Base-by-base conservation (phyloP, 2,797 vertebrate genomes). In the Enteromius paludinosus region DNA sequence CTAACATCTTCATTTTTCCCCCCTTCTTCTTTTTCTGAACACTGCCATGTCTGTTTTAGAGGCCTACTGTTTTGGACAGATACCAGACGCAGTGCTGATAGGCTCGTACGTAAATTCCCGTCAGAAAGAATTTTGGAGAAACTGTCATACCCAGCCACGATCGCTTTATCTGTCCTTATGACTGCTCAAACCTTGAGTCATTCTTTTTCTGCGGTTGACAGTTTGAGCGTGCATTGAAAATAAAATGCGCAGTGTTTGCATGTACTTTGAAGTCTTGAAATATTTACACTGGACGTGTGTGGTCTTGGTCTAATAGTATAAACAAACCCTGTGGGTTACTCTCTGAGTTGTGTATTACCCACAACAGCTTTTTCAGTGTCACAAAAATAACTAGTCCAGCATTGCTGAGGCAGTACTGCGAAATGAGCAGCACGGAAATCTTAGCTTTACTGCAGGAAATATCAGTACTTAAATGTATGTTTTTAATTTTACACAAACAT, bases 31-130 rank as follows among this genome's bases (percentile, higher is more conserved):
- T 82, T 79, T 86, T 85, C 86, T 92, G 92, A 94, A 92, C 93
- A 90, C 87, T 87, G 85, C 79, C 65, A 66, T 71, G 89, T 87
- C 89, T 89, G 87, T 88, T 85, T 83, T 84, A 74, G 72, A 85
- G 80, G 75, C 82, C 88, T 82, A 89, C 91, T 90, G 88, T 87
- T 89, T 94, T 95, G 94, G 94, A 93, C 78, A 83, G 81, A 87
- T 91, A 90, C 93, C 92, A 93, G 91, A 87, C 90, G 83, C 86
- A 88, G 91, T 89, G 91, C 89, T 91, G 90, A 92, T 88, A 88
- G 90, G 90, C 90, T 91, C 75, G 82, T 90, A 92, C 64, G 81
- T 84, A 83, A 78, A 83, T 84, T 83, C 83, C 80, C 83, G 75
- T 87, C 80, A 87, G 91, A 91, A 61, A 76, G 74, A 76, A 76